phyloP scores from a whole-genome alignment of 2,888 invertebrate genomes.

The Leptodirus hochenwartii region DNA sequence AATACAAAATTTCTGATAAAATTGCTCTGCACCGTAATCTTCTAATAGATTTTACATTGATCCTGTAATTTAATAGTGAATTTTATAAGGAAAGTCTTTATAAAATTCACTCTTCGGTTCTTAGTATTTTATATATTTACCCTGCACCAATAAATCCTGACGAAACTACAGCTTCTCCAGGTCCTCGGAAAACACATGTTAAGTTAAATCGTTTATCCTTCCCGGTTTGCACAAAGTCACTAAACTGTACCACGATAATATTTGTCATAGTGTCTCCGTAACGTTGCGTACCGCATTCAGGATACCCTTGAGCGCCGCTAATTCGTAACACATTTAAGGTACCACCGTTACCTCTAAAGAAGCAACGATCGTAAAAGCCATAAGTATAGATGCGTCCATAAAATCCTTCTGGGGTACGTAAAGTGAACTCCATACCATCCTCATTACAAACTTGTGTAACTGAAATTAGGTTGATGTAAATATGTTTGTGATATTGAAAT shows the following conservation, averaged over 20 bases:
- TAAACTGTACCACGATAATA: slow-evolving; percentile 85
- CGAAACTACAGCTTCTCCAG: slow-evolving; percentile 83
- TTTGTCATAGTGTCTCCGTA: slow-evolving; percentile 88
- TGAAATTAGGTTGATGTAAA: slow-evolving; percentile 20
- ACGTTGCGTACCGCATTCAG: slow-evolving; percentile 74
- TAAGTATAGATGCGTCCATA: slow-evolving; percentile 81
- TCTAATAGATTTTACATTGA: too few species aligned
- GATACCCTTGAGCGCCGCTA: slow-evolving; percentile 81
- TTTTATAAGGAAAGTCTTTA: too few species aligned
- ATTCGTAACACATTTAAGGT: slow-evolving; percentile 67
- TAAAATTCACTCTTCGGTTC: too few species aligned
- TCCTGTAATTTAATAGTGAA: too few species aligned
- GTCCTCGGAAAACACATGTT: slow-evolving; percentile 81
- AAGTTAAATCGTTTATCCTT: slow-evolving; percentile 81
- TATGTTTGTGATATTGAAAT: background rate
- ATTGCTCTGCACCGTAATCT: too few species aligned
- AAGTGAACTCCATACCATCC: slow-evolving; percentile 86
- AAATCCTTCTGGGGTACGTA: slow-evolving; percentile 76
- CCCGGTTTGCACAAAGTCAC: slow-evolving; percentile 81
- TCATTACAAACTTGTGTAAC: slow-evolving; percentile 84
- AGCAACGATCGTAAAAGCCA: slow-evolving; percentile 79
- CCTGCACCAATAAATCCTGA: slow-evolving; percentile 85
- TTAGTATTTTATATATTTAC: slow-evolving; percentile 20
- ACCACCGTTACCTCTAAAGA: slow-evolving; percentile 80
- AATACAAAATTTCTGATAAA: too few species aligned